Evolutionary conservation across 2,888 invertebrate genomes (phyloP).

Genomic region (Drosophila robusta): DNA sequence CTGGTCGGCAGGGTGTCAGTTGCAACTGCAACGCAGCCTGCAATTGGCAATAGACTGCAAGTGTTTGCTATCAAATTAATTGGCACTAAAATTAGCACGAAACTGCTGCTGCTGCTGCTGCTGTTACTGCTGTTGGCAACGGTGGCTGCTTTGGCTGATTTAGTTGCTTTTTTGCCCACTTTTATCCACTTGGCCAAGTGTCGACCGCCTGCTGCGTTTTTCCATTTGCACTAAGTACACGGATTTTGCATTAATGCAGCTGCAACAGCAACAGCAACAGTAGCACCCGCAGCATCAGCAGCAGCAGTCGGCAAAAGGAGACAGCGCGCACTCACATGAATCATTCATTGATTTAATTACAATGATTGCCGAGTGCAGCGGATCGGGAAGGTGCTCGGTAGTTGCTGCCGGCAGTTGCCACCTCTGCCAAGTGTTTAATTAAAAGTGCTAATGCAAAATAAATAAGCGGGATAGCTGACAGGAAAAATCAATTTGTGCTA

Average conservation of each 20-base stretch:
- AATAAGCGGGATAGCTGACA: constrained; percentile 67
- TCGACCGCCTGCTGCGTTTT: constrained; percentile 59
- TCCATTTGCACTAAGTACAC: constrained; percentile 76
- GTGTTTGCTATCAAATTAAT: constrained; percentile 80
- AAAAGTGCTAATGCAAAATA: constrained; percentile 81
- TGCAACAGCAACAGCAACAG: constrained; percentile 19
- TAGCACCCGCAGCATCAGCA: constrained; percentile 9
- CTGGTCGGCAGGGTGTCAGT: constrained; percentile 16
- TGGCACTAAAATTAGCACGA: constrained; percentile 79
- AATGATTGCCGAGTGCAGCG: constrained; percentile 69
- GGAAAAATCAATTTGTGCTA: constrained; percentile 77
- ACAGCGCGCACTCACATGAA: constrained; percentile 74
- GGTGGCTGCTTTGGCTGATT: constrained; percentile 50
- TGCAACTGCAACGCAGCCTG: constrained; percentile 45
- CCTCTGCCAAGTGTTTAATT: constrained; percentile 69
- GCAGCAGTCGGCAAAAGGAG: constrained; percentile 31
- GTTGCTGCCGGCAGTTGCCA: constrained; percentile 34
- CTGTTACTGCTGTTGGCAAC: constrained; percentile 43
- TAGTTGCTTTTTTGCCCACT: constrained; percentile 38
- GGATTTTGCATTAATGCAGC: constrained; percentile 78
- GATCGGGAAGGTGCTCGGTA: constrained; percentile 27
- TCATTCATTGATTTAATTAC: constrained; percentile 82
- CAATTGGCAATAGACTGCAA: constrained; percentile 64
- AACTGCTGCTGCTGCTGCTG: constrained; percentile 14
- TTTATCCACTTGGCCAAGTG: constrained; percentile 50